Evolutionary conservation across 2,113 vertebrate species (phyloP).

Genomic region (rabbit (Oryctolagus cuniculus)): mOryCun1.1 NC_091442.1:38220501-38221000

Average conservation of each 20-base stretch:
- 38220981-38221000: neutral
- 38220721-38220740: constrained; percentile 12
- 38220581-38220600: neutral
- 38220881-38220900: neutral
- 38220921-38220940: neutral
- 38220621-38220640: neutral
- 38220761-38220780: neutral
- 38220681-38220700: neutral
- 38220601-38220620: neutral
- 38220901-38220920: neutral
- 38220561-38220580: constrained; percentile 4
- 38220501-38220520: neutral
- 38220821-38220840: neutral
- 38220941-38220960: neutral
- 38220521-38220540: constrained; percentile 33
- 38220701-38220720: neutral
- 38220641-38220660: neutral
- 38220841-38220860: neutral
- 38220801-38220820: neutral
- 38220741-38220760: neutral
- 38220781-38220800: neutral
- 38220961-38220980: neutral
- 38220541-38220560: neutral
- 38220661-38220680: neutral
- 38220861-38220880: neutral